Evolutionary conservation across 2,888 invertebrate genomes (phyloP), one percentile per base, ranked within the genome.

Genomic region (Parnassius glacialis): DNA sequence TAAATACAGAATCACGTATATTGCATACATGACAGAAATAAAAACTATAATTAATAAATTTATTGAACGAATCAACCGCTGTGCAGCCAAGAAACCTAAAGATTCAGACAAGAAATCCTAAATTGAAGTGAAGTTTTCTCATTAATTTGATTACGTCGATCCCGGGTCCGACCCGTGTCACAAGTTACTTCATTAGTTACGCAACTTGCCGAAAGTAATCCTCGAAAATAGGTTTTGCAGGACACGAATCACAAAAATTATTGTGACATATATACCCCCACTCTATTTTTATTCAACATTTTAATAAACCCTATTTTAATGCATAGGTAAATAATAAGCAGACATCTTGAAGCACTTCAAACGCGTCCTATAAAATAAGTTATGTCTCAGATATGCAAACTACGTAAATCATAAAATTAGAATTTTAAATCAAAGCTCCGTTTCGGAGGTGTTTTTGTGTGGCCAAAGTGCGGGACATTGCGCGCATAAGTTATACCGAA

Each of bases 131-230:
- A 90, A 90, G 89, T 90, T 90, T 90, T 88, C n/a, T 90, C 89
- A 90, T 90, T 90, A 90, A 90, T 90, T 90, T 90, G 89, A 90
- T 90, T 89, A 90, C 87, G 88, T 89, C 90, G 88, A 90, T 90
- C 87, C 88, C 85, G 83, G 78, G 77, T 78, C 83, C 85, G 88
- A 89, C 90, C 90, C 88, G 87, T 88, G 90, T 90, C 90, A 90
- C 89, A 89, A 90, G 88, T 90, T 90, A 87, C 90, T 90, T 90
- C 89, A 90, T 89, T 90, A 90, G 88, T 89, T 89, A 88, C 87
- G 84, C 83, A 89, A 88, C 85, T 90, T 78, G 81, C 82, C 82
- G 83, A 87, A 88, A 88, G 88, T 90, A 89, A 87, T 89, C 84
- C 85, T 77, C 76, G 78, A 73, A 83, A 89, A 87, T 87, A 86